A percentile compares a stretch with the other conserved stretches of the same genome.
These are phyloP conservation scores for Acholoe squamosa DNA, from an alignment of 2,888 invertebrate species.

Conservation along the genomic window DNA sequence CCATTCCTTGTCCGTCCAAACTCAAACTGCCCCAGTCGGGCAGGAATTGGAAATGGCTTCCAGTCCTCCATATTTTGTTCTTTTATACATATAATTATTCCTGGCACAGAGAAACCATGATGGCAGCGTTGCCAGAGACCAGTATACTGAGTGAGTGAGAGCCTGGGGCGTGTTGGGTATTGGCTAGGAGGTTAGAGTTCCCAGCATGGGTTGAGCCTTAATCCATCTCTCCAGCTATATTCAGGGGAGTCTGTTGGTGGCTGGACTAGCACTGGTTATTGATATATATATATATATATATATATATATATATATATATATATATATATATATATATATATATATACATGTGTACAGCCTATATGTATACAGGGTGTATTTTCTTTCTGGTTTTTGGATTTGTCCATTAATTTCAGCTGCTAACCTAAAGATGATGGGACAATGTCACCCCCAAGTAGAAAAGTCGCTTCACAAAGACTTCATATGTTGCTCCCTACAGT, in stretches of 20 bases:
- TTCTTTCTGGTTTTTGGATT: no score
- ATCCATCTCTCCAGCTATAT: neutral
- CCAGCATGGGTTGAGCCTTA: neutral
- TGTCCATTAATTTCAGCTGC: no score
- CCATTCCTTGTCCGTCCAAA: neutral
- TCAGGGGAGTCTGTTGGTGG: neutral
- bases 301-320: no score
- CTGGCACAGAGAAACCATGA: neutral
- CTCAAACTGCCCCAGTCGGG: neutral
- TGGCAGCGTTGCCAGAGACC: neutral
- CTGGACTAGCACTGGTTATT: no score
- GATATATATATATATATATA: no score
- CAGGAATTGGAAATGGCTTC: neutral
- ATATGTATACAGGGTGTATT: no score
- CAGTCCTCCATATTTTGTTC: neutral
- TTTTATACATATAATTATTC: conserved; percentile 4
- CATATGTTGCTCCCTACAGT: no score
- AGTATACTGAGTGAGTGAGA: neutral
- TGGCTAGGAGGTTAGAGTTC: neutral
- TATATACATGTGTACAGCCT: no score
- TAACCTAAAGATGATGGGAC: no score
- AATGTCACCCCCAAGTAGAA: no score
- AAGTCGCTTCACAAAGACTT: no score
- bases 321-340: no score
- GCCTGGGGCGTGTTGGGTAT: neutral